phyloP scores from a whole-genome alignment of 35 echinoderm and acorn worm genomes.

The Lytechinus pictus region DNA sequence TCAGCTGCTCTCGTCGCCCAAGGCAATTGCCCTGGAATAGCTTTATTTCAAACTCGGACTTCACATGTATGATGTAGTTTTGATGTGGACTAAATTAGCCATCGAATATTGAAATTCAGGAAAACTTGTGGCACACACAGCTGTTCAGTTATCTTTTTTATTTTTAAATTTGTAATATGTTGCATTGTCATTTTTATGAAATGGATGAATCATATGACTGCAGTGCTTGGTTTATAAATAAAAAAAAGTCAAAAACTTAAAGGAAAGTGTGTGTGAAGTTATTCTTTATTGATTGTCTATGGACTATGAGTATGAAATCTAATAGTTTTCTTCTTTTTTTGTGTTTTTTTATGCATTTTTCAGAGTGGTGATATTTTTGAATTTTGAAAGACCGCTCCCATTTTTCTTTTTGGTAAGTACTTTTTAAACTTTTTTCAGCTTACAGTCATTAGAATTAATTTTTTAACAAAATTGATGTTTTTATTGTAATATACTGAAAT shows the following conservation, averaged over 20 bases:
- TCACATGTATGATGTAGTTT: too few species aligned
- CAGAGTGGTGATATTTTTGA: conserved; percentile 42
- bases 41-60: too few species aligned
- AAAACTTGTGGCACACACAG: too few species aligned
- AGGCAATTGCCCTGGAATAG: too few species aligned
- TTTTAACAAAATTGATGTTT: neutral
- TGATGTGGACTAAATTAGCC: too few species aligned
- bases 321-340: conserved; percentile 34
- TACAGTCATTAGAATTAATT: neutral
- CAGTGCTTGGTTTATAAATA: neutral
- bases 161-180: too few species aligned
- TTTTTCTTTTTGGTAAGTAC: conserved; percentile 47
- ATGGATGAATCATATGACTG: too few species aligned
- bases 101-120: too few species aligned
- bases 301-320: neutral
- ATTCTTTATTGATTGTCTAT: neutral
- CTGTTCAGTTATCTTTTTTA: too few species aligned
- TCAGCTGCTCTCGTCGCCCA: too few species aligned
- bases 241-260: neutral
- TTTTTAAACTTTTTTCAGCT: conserved; percentile 18
- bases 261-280: neutral
- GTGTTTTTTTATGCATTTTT: conserved; percentile 29
- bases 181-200: too few species aligned
- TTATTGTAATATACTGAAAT: too few species aligned
- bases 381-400: conserved; percentile 39